Evolutionary conservation across 2,888 invertebrate species (phyloP), one percentile per base, ranked within the genome.

Genomic region (Hydrotaea cyrtoneurina): DNA sequence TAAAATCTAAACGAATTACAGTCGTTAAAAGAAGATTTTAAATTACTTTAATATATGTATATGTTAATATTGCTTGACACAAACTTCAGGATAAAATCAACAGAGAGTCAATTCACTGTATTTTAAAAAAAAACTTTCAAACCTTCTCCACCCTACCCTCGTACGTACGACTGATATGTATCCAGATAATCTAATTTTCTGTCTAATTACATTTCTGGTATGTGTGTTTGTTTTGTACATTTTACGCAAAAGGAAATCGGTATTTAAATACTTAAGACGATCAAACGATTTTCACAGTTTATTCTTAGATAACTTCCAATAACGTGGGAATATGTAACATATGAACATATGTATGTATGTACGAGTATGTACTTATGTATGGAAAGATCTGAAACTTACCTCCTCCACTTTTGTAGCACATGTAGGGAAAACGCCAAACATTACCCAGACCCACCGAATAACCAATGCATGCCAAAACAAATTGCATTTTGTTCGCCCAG

Each of bases 351-450:
- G 39, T 13, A 39, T 5, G 36, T 36, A 3, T 36, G 3, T 39
- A 11, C 11, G 39, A 13, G 39, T 39, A 39, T 39, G 50, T 50
- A n/a, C 2, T n/a, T n/a, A n/a, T n/a, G n/a, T n/a, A 50, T 8
- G 3, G 50, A 2, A 3, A 2, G 7, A 31, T 31, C 31, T n/a
- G n/a, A 1, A 50, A 89, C 93, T 94, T 91, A 97, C 97, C 97
- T 93, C 97, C 97, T 87, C 97, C 97, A 91, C 96, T 97, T 93
- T 96, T 96, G 93, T 97, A 97, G 93, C 97, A 97, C 89, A 98
- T 94, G 93, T 98, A 98, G 46, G 98, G 98, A 93, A 98, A 98
- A 89, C 97, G 94, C 97, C 97, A 97, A 86, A 97, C 96, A 91
- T 97, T 97, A 88, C 97, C 97, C 86, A 97, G 94, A 53, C 97